These are phyloP conservation scores for Gambelia wislizenii DNA, from an alignment of 2,797 vertebrate genomes.

Conservation along the genomic window DNA sequence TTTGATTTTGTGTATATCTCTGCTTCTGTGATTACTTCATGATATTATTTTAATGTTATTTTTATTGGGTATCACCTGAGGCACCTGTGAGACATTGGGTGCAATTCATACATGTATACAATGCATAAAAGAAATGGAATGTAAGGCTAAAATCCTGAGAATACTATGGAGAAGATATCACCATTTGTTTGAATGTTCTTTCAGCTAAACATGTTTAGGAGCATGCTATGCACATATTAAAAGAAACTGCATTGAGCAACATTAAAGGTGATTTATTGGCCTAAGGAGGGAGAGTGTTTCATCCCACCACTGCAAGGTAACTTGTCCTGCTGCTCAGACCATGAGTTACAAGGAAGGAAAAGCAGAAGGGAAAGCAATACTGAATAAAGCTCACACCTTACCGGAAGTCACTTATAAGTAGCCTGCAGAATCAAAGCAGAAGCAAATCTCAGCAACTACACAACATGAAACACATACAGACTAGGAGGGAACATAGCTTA, in stretches of 20 bases:
- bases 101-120: background rate
- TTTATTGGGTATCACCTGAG: background rate
- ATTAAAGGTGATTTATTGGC: too few species aligned
- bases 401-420: background rate
- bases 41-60: background rate
- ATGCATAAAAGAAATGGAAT: background rate
- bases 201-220: background rate
- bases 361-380: background rate
- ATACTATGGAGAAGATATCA: background rate
- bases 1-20: background rate
- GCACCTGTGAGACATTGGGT: background rate
- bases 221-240: background rate
- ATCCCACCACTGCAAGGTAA: too few species aligned
- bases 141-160: background rate
- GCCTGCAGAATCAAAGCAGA: background rate
- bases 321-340: background rate
- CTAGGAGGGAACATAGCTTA: background rate
- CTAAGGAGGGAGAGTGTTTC: too few species aligned
- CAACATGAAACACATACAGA: background rate
- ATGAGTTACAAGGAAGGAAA: background rate
- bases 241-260: background rate
- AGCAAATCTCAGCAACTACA: background rate
- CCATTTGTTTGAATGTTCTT: background rate
- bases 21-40: background rate
- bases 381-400: background rate